Conservation (phyloP, 1,140 invertebrate genomes). For the Aethina tumida region DNA sequence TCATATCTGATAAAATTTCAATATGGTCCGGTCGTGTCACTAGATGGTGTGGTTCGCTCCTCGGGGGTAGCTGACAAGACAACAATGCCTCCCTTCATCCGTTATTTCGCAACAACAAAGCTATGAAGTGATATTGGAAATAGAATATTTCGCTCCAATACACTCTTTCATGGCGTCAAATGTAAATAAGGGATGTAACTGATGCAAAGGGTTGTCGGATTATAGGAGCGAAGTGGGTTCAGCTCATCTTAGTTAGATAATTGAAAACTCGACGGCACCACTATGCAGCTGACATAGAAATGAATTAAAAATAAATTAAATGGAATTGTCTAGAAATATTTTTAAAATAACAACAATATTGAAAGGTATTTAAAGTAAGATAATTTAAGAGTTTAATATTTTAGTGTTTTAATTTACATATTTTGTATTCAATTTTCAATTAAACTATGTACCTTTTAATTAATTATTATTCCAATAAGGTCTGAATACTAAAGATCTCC, state of each 20-base stretch:
- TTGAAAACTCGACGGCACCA: too few species aligned
- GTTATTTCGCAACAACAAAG: slow-evolving; percentile 29
- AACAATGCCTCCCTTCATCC: slow-evolving; percentile 31
- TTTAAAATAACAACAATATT: too few species aligned
- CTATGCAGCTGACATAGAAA: too few species aligned
- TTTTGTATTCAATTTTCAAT: too few species aligned
- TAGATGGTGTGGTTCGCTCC: slow-evolving; percentile 9
- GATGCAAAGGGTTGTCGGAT: slow-evolving; percentile 28
- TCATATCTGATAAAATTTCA: slow-evolving; percentile 29
- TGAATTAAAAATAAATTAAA: too few species aligned
- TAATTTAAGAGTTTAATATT: too few species aligned
- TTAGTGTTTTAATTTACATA: too few species aligned
- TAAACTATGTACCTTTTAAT: too few species aligned
- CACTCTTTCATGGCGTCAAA: slow-evolving; percentile 30
- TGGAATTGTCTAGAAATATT: too few species aligned
- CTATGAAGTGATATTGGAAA: slow-evolving; percentile 35
- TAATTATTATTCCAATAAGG: too few species aligned
- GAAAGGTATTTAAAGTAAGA: too few species aligned
- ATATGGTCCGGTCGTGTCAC: slow-evolving; percentile 18
- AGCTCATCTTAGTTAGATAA: slow-evolving; percentile 9
- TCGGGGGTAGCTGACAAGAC: slow-evolving; percentile 22
- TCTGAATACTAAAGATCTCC: too few species aligned
- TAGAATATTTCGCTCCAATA: slow-evolving; percentile 34
- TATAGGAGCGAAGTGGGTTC: slow-evolving; percentile 24
- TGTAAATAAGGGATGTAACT: slow-evolving; percentile 32